Base-by-base conservation (phyloP, 2,113 vertebrate species). In the Alouatta palliata region DNA sequence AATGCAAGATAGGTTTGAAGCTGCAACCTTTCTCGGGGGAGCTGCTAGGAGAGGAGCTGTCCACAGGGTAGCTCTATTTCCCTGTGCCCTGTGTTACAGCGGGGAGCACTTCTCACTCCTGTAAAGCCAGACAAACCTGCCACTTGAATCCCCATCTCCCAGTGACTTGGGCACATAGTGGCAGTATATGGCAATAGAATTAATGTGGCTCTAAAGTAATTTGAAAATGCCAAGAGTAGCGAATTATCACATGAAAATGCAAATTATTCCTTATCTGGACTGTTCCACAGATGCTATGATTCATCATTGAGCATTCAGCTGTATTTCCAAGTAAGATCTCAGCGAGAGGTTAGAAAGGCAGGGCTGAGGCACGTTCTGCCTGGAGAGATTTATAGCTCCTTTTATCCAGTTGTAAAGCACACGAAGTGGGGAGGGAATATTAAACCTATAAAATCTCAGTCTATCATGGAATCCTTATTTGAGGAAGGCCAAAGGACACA, bases 201-300 rank as follows among this genome's bases (percentile, higher is more conserved):
- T 98, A 98, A 97, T 97, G 97, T 92, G 61, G 75, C 88, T 98
- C 71, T 97, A 97, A 98, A 97, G 96, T 97, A 98, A 98, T 98
- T 97, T 98, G 97, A 98, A 98, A 98, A 95, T 0, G 0, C 58
- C 95, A 85, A 96, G 97, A 98, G 97, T 95, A 79, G 96, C 12
- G 2, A 98, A 98, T 98, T 98, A 98, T 97, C 96, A 30, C 96
- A 98, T 93, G 97, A 96, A 98, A 98, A 98, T 98, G 98, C 95
- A 98, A 98, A 98, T 98, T 0, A 0, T 96, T 94, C 75, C 96
- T 98, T 98, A 98, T 99, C 98, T 91, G 94, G 96, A 96, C 98
- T 96, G 94, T 86, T 98, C 97, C 97, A 94, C 94, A 97, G 98
- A 98, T 98, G 96, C 96, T 97, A 89, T 96, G 98, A 98, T 98